A percentile compares a stretch with the other conserved stretches of the same genome.
These are phyloP conservation scores for Leptopterna dolabrata DNA, from an alignment of 2,888 invertebrate species.

Conservation along the genomic window DNA sequence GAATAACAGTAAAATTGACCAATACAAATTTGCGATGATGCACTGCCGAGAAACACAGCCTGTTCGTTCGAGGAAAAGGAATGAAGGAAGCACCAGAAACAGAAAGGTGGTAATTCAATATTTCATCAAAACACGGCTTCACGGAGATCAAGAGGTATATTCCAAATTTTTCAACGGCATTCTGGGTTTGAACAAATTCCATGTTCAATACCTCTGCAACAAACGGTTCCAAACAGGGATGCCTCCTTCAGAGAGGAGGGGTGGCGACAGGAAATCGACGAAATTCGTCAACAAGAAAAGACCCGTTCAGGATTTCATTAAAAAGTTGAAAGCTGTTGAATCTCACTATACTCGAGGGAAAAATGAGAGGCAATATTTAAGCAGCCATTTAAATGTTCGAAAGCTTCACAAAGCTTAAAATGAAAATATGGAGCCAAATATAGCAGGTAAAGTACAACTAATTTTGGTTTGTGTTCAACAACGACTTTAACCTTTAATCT, in stretches of 20 bases:
- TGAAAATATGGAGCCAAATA: neutral
- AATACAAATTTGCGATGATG: neutral
- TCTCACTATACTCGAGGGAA: slow-evolving; percentile 24
- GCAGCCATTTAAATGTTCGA: neutral
- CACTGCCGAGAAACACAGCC: too few relatives aligned
- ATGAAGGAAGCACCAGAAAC: too few relatives aligned
- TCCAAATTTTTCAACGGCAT: too few relatives aligned
- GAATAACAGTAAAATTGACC: neutral
- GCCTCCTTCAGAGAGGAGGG: slow-evolving; percentile 4
- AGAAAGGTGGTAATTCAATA: too few relatives aligned
- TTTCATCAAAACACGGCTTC: too few relatives aligned
- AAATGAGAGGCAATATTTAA: neutral
- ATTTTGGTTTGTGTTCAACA: neutral
- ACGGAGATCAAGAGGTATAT: too few relatives aligned
- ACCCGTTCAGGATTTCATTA: neutral
- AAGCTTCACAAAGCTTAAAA: neutral
- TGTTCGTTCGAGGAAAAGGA: too few relatives aligned
- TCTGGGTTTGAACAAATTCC: too few relatives aligned
- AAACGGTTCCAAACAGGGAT: too few relatives aligned
- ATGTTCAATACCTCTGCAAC: too few relatives aligned
- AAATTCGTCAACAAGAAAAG: neutral
- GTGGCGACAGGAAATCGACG: neutral
- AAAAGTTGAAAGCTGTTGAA: neutral
- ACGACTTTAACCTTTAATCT: neutral
- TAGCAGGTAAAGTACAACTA: neutral